Evolutionary conservation across 2,888 invertebrate genomes (phyloP), one percentile per base, ranked within the genome.

Genomic region (Scaptomyza flava): DNA sequence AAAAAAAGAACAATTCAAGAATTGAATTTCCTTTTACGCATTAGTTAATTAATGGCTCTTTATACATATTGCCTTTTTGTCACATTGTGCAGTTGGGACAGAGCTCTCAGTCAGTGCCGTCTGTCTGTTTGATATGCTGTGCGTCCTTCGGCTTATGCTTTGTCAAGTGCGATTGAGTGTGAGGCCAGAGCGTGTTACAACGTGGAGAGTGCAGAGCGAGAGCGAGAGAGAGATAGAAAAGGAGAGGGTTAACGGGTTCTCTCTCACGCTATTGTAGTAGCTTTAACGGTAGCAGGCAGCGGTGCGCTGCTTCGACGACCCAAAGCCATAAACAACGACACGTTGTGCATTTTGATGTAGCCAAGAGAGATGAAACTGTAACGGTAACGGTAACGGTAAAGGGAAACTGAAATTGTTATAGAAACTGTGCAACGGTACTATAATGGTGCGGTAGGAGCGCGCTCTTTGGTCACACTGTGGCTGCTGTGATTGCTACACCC

Each of bases 261-360:
- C 47, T 42, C 17, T 5, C n/a, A 27, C 27, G 6, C 27, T 6
- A 4, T 66, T 47, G 51, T 36, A 54, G 53, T 47, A 64, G 79
- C 64, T 47, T 23, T 23, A 4, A 23, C 23, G 23, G 23, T 23
- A 23, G 23, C 23, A 4, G 23, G 23, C 23, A 56, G 31, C 63
- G 33, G 2, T 8, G 33, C 33, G 33, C 23, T 23, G 20, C n/a
- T 11, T 30, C 9, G 31, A 8, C 52, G 66, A 60, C 62, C 64
- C 66, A 75, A 76, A 72, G 59, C 67, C 74, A 82, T 85, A 87
- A 85, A 84, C 81, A 84, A 87, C 72, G 86, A 81, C 82, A 85
- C 82, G 82, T 73, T 87, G 76, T 87, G 83, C 86, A 83, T 87
- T 85, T 83, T 83, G 88, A 87, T 83, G 74, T 59, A 72, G 47